A percentile compares a stretch with the other conserved stretches of the same genome.
Conservation (phyloP, 2,113 vertebrate species). For the Thomomys bottae region DNA sequence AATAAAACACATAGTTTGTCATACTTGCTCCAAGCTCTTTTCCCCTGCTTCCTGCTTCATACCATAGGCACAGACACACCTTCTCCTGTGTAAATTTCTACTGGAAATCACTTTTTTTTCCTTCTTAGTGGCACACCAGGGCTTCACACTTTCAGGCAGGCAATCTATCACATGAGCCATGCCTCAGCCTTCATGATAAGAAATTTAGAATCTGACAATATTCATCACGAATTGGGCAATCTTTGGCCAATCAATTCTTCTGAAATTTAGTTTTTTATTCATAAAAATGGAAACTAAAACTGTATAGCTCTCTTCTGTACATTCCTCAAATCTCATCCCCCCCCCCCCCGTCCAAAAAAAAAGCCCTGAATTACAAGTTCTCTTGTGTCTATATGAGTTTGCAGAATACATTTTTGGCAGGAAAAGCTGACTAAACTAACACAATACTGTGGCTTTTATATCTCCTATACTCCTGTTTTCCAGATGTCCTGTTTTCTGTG, state of each 20-base stretch:
- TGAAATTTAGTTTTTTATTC: not conserved
- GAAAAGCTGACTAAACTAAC: constrained; percentile 14
- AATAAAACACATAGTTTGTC: constrained; percentile 67
- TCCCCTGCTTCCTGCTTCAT: no score
- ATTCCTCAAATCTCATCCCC: not conserved
- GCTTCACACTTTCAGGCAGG: no score
- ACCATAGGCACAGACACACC: not conserved
- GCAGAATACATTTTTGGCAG: not conserved
- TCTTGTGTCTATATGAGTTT: not conserved
- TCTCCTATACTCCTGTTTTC: not conserved
- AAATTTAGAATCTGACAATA: constrained; percentile 1
- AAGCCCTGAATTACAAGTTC: not conserved
- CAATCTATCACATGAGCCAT: no score
- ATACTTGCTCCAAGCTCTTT: not conserved
- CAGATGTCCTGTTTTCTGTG: not conserved
- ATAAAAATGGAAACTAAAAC: not conserved
- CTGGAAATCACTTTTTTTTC: no score
- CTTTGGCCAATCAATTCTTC: not conserved
- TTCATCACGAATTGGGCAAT: not conserved
- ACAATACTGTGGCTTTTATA: not conserved
- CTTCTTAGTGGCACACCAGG: no score
- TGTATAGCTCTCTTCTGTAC: not conserved
- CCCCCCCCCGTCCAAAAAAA: not conserved
- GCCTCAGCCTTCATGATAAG: not conserved
- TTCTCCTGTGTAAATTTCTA: not conserved